phyloP scores from a whole-genome alignment of 2,797 vertebrate genomes.

The Sitta carolinensis region DNA sequence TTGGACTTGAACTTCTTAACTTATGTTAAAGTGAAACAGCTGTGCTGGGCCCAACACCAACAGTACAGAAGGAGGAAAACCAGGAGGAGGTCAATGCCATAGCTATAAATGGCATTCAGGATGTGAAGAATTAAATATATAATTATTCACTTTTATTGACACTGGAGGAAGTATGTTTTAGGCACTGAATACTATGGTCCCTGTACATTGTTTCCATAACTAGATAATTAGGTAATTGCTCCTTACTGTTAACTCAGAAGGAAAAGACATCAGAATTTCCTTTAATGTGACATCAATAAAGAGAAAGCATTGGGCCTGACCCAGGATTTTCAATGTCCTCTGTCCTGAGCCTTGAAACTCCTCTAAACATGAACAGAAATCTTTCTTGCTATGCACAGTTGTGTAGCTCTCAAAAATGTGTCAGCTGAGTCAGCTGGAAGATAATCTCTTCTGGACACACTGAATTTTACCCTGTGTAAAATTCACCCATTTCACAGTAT shows the following conservation, averaged over 20 bases:
- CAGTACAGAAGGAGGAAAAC: background rate
- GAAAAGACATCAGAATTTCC: background rate
- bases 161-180: background rate
- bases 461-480: background rate
- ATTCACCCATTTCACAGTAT: background rate
- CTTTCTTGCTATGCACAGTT: background rate
- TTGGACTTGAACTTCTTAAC: slow-evolving; percentile 4
- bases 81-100: background rate
- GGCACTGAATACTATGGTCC: background rate
- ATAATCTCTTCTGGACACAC: background rate
- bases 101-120: background rate
- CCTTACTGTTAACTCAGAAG: background rate
- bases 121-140: background rate
- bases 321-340: background rate
- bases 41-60: background rate
- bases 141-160: background rate
- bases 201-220: background rate
- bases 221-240: background rate
- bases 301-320: background rate
- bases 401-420: background rate
- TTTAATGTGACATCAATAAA: background rate
- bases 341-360: background rate
- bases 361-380: background rate
- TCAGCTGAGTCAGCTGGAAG: background rate
- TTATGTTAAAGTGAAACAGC: background rate